Evolutionary conservation across 2,888 invertebrate genomes (phyloP).

Genomic region (Meghimatium bilineatum): DNA sequence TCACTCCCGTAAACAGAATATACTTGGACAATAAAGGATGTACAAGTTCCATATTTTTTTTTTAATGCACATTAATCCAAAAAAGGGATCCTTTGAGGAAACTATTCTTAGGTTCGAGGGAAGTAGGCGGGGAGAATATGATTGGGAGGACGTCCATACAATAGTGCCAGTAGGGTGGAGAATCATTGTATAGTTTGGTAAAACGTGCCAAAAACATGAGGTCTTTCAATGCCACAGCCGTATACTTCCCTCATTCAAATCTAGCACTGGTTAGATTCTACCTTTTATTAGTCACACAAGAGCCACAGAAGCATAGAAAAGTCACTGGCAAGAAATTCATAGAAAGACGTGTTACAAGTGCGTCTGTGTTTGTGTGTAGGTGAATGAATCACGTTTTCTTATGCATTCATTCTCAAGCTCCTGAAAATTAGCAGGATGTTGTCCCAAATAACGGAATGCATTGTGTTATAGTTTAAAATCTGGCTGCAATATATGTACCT

Average conservation of each 20-base stretch:
- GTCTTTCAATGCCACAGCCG: neutral
- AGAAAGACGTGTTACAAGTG: neutral
- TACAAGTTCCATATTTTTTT: neutral
- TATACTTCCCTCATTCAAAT: neutral
- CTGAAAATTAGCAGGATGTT: no score
- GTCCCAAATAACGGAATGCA: no score
- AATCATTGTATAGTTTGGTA: neutral
- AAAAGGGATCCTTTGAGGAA: neutral
- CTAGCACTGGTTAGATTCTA: neutral
- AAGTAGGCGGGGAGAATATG: neutral
- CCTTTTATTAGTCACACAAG: neutral
- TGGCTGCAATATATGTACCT: no score
- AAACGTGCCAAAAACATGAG: slow-evolving; percentile 5
- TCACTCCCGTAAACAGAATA: no score
- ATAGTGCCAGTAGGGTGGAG: neutral
- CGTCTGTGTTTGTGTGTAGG: neutral
- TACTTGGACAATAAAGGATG: no score
- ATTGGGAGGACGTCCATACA: neutral
- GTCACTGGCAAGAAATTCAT: neutral
- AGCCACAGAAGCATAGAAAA: neutral
- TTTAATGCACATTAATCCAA: neutral
- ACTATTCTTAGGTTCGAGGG: neutral
- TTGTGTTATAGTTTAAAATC: no score
- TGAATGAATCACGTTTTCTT: neutral
- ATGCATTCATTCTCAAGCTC: no score